Conservation (phyloP, 2,888 invertebrate species). For the Nemotelus nigrinus region DNA sequence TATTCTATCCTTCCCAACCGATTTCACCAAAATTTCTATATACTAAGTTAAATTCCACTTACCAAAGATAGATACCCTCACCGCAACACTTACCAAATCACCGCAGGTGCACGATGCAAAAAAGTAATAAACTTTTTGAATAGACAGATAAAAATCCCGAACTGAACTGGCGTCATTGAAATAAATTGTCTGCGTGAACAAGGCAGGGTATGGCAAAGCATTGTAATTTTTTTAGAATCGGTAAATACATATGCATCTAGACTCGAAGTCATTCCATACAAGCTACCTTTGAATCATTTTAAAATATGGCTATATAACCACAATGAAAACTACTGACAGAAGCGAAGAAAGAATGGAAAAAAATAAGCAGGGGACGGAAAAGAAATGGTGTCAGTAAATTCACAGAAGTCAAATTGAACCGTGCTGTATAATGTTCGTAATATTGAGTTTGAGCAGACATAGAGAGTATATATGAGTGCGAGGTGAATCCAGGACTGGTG, state of each 20-base stretch:
- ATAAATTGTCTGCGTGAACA: conserved; percentile 32
- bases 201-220: background rate
- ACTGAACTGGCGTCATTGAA: conserved; percentile 22
- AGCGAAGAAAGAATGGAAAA: background rate
- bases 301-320: conserved; percentile 33
- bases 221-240: background rate
- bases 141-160: conserved; percentile 20
- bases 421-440: background rate
- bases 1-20: no score
- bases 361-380: conserved; percentile 2
- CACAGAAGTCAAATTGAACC: background rate
- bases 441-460: background rate
- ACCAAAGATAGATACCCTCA: no score
- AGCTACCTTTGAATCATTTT: conserved; percentile 38
- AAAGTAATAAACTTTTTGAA: conserved; percentile 37
- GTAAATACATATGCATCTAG: background rate
- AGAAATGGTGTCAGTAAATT: background rate
- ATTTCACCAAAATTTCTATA: no score
- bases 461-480: no score
- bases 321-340: conserved; percentile 16
- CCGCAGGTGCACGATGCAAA: conserved; percentile 29
- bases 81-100: background rate
- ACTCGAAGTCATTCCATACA: background rate
- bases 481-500: no score
- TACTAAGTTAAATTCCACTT: no score